phyloP scores from a whole-genome alignment of 2,113 vertebrate species.

The Tyto alba region DNA sequence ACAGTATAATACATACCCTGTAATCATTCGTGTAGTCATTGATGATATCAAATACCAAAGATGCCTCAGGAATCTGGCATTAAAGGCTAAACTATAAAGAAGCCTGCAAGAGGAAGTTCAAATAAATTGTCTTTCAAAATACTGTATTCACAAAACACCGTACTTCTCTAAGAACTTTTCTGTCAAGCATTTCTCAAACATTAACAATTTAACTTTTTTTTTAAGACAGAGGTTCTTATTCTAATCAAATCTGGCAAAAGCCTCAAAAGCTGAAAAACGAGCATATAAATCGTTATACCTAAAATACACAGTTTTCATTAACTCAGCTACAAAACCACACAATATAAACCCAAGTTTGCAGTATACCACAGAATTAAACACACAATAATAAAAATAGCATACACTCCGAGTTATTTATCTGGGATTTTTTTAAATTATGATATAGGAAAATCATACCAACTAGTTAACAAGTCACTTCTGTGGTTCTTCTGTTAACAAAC shows the following conservation, averaged over 20 bases:
- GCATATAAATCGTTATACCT: not conserved
- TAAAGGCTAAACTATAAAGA: constrained; percentile 97
- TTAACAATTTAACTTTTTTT: not conserved
- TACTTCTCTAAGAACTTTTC: not conserved
- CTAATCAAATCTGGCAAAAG: not conserved
- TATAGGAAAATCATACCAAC: not conserved
- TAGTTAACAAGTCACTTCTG: not conserved
- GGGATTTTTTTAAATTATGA: not conserved
- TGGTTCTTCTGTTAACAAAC: not conserved
- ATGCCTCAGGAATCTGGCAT: constrained; percentile 93
- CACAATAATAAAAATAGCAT: not conserved
- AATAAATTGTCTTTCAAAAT: not conserved
- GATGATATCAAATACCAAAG: constrained; percentile 96
- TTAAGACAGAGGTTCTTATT: not conserved
- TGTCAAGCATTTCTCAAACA: not conserved
- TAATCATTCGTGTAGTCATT: constrained; percentile 98
- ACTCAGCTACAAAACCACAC: not conserved
- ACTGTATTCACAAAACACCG: not conserved
- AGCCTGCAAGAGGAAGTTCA: constrained; percentile 78
- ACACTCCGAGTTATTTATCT: not conserved
- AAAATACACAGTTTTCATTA: not conserved
- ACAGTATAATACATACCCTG: constrained; percentile 80
- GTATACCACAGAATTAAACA: not conserved
- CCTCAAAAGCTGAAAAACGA: not conserved
- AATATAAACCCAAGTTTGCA: not conserved